phyloP scores from a whole-genome alignment of 2,113 vertebrate species.

The Nerophis lumbriciformis region DNA sequence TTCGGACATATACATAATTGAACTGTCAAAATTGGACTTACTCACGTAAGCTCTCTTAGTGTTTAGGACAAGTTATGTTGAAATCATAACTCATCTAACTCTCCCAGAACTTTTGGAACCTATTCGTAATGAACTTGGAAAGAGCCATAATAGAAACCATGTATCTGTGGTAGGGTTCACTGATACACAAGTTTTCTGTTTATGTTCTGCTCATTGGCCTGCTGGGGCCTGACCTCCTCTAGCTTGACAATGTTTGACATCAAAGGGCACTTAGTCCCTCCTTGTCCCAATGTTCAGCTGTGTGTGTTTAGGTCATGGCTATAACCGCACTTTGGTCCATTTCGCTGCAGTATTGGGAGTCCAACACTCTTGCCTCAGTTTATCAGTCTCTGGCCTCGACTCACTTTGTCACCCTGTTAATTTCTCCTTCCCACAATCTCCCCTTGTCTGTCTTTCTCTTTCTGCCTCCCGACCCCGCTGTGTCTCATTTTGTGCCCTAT shows the following conservation, averaged over 20 bases:
- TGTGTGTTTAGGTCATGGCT: conserved; percentile 10
- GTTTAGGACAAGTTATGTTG: no score
- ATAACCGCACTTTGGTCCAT: not conserved
- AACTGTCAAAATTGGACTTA: no score
- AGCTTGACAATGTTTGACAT: conserved; percentile 10
- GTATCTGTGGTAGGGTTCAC: conserved; percentile 47
- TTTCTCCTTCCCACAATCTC: conserved; percentile 28
- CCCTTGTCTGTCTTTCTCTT: not conserved
- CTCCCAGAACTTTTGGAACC: no score
- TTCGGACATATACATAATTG: no score
- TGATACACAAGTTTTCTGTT: conserved; percentile 54
- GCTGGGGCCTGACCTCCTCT: conserved; percentile 40
- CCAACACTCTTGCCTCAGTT: not conserved
- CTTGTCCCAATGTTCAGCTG: not conserved
- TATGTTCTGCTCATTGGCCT: conserved; percentile 42
- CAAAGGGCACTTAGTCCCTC: conserved; percentile 1
- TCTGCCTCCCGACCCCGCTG: conserved; percentile 11
- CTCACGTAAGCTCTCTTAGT: no score
- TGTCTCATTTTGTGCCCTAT: conserved; percentile 44
- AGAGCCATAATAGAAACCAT: not conserved
- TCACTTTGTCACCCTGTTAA: conserved; percentile 27
- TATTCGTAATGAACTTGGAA: no score
- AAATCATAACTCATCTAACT: no score
- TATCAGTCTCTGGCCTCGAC: conserved; percentile 12
- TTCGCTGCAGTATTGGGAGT: not conserved